Conservation (phyloP, 2,888 invertebrate genomes). For the Nemotelus nigrinus region DNA sequence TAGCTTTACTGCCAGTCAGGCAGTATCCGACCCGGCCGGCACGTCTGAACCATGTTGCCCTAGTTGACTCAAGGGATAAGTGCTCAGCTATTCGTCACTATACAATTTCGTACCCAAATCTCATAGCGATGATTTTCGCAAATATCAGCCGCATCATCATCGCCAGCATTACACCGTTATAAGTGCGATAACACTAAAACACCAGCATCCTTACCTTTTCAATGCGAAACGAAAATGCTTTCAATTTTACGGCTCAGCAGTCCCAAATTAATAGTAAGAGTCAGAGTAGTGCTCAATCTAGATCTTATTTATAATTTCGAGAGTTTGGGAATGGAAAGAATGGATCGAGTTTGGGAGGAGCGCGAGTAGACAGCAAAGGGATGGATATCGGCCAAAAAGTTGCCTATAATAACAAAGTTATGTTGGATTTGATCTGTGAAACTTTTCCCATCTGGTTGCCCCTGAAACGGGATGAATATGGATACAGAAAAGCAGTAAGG, state of each 20-base stretch:
- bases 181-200: conserved; percentile 37
- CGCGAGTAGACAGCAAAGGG: neutral
- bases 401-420: conserved; percentile 44
- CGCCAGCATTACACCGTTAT: conserved; percentile 32
- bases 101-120: conserved; percentile 36
- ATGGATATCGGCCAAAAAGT: conserved; percentile 15
- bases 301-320: neutral
- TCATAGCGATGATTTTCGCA: conserved; percentile 38
- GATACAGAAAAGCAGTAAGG: no score
- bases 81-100: neutral
- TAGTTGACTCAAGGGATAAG: conserved; percentile 8
- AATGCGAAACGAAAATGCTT: conserved; percentile 34
- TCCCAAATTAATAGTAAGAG: conserved; percentile 45
- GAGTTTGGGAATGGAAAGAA: neutral
- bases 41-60: neutral
- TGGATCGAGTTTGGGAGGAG: neutral
- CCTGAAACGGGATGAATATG: neutral
- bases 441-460: conserved; percentile 37
- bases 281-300: conserved; percentile 7
- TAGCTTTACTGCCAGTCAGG: conserved; percentile 1
- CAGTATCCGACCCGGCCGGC: neutral
- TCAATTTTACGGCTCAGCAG: conserved; percentile 45
- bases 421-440: conserved; percentile 40
- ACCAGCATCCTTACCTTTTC: conserved; percentile 31
- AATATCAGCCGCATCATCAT: conserved; percentile 42